A percentile compares a stretch with the other conserved stretches of the same genome.
Conservation (phyloP, 2,888 invertebrate genomes). For the Oasisia sp. region DNA sequence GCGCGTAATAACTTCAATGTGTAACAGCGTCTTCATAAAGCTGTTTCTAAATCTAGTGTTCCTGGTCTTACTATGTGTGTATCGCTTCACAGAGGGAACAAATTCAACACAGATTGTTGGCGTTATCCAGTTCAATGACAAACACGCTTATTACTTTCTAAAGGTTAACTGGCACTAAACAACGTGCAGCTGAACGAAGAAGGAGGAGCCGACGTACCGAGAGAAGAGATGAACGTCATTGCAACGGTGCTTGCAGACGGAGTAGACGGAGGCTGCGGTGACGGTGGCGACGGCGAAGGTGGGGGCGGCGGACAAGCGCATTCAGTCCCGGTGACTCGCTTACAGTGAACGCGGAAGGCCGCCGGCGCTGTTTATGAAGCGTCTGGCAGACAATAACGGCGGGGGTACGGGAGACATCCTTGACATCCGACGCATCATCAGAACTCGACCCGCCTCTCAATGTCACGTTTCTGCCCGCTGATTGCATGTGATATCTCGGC, state of each 20-base stretch:
- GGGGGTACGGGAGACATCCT: background rate
- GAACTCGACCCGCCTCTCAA: background rate
- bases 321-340: background rate
- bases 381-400: background rate
- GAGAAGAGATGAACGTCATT: background rate
- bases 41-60: too few relatives aligned
- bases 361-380: background rate
- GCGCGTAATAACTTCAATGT: too few relatives aligned
- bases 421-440: background rate
- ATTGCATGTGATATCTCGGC: background rate
- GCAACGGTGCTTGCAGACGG: background rate
- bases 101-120: too few relatives aligned
- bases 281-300: background rate
- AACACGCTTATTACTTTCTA: too few relatives aligned
- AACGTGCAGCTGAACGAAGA: background rate
- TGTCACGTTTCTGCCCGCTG: background rate
- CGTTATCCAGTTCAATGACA: too few relatives aligned
- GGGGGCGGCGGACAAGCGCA: background rate
- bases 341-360: background rate
- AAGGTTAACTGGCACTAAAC: too few relatives aligned
- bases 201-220: background rate
- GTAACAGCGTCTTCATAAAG: too few relatives aligned
- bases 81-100: too few relatives aligned
- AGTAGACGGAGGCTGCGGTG: background rate
- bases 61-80: too few relatives aligned